phyloP scores from a whole-genome alignment of 2,888 invertebrate genomes.

The Stenolophus ochropezus region DNA sequence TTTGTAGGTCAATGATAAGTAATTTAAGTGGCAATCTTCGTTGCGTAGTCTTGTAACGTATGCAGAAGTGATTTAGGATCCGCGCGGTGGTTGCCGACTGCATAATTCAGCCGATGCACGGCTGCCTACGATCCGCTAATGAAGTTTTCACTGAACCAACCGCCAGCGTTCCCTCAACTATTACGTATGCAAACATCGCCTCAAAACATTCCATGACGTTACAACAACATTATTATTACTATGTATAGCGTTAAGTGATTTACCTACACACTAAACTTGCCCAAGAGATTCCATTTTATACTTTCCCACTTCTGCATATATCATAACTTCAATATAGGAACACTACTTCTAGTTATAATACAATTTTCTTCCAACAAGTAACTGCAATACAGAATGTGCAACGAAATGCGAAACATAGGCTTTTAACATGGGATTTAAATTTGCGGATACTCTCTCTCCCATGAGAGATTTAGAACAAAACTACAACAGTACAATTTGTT shows the following conservation, averaged over 20 bases:
- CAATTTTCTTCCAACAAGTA: too few relatives aligned
- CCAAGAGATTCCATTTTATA: not conserved
- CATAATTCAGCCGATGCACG: constrained; percentile 52
- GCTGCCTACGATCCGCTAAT: constrained; percentile 51
- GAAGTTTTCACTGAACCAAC: constrained; percentile 52
- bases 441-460: too few relatives aligned
- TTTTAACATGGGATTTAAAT: too few relatives aligned
- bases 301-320: not conserved
- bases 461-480: too few relatives aligned
- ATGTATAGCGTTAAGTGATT: constrained; percentile 37
- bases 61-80: constrained; percentile 54
- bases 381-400: too few relatives aligned
- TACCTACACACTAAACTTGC: not conserved
- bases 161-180: constrained; percentile 26
- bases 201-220: constrained; percentile 52
- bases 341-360: too few relatives aligned
- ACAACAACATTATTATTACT: constrained; percentile 47
- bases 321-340: not conserved
- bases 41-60: constrained; percentile 28
- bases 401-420: too few relatives aligned
- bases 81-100: constrained; percentile 34
- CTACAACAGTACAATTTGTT: too few relatives aligned
- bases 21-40: not conserved
- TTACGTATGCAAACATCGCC: constrained; percentile 59
- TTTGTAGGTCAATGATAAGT: not conserved